Conservation (phyloP, 92 coral and sea anemone species). For the Siderastrea siderea region DNA sequence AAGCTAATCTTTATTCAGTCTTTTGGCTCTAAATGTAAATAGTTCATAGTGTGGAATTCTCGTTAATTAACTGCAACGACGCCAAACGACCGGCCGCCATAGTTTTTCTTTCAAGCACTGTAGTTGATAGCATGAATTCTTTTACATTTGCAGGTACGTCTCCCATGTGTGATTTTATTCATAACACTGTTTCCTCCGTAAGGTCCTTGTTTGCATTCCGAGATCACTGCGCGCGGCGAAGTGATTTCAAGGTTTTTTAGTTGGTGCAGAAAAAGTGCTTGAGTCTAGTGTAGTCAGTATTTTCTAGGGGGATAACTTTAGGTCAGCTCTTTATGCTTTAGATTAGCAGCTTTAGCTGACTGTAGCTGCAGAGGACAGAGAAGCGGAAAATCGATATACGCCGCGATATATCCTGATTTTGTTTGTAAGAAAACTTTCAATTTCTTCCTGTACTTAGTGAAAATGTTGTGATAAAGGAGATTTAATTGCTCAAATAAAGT, state of each 20-base stretch:
- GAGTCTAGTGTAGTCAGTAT: neutral
- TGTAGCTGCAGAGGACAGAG: no score
- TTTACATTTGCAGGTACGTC: slow-evolving; percentile 15
- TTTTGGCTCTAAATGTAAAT: slow-evolving; percentile 24
- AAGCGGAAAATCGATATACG: no score
- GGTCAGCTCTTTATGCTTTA: no score
- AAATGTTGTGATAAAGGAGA: no score
- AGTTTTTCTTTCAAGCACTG: neutral
- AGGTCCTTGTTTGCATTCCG: slow-evolving; percentile 26
- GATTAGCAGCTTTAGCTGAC: no score
- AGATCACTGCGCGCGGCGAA: neutral
- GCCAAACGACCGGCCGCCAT: neutral
- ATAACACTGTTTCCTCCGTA: neutral
- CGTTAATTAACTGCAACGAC: neutral
- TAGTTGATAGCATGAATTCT: neutral
- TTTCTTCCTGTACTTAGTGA: no score
- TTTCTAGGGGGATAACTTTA: no score
- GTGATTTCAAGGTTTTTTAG: neutral
- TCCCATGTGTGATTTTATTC: neutral
- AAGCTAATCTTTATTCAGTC: slow-evolving; percentile 25
- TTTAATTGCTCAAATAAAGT: no score
- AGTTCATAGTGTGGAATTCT: slow-evolving; percentile 21
- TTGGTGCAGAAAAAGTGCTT: neutral
- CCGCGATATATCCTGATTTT: no score
- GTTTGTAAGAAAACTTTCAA: no score